phyloP scores from a whole-genome alignment of 2,797 vertebrate genomes.

The Muscicapa comitata region DNA sequence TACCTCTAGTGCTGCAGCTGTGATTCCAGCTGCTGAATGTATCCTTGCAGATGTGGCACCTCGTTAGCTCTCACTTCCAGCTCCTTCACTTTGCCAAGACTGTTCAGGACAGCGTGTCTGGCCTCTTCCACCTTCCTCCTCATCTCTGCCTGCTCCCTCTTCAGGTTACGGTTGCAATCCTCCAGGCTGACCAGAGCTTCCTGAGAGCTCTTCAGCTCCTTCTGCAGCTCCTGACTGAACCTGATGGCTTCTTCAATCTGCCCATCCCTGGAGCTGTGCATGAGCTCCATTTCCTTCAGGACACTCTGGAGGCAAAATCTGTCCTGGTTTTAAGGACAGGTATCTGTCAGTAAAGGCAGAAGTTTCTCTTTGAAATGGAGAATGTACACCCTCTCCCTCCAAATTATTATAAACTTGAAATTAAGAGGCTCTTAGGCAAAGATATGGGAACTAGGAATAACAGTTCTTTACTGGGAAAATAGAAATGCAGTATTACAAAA shows the following conservation, averaged over 20 bases:
- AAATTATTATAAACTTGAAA: no score
- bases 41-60: slow-evolving; percentile 80
- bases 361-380: no score
- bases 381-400: no score
- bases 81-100: slow-evolving; percentile 89
- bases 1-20: slow-evolving; percentile 88
- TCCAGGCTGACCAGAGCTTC: slow-evolving; percentile 78
- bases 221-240: slow-evolving; percentile 82
- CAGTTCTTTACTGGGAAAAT: no score
- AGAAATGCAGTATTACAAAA: no score
- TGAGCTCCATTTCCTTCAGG: slow-evolving; percentile 79
- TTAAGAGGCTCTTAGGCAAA: no score
- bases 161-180: slow-evolving; percentile 81
- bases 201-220: slow-evolving; percentile 81
- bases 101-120: slow-evolving; percentile 79
- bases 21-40: slow-evolving; percentile 82
- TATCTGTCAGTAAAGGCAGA: no score
- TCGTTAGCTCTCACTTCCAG: slow-evolving; percentile 83
- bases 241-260: slow-evolving; percentile 81
- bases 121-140: slow-evolving; percentile 88
- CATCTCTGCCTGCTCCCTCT: slow-evolving; percentile 83
- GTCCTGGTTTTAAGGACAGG: no score
- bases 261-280: slow-evolving; percentile 76
- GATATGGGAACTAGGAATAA: no score
- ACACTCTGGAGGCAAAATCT: slow-evolving; percentile 73